Evolutionary conservation across 2,888 invertebrate species (phyloP).

Genomic region (Venustoraphidia nigricollis): DNA sequence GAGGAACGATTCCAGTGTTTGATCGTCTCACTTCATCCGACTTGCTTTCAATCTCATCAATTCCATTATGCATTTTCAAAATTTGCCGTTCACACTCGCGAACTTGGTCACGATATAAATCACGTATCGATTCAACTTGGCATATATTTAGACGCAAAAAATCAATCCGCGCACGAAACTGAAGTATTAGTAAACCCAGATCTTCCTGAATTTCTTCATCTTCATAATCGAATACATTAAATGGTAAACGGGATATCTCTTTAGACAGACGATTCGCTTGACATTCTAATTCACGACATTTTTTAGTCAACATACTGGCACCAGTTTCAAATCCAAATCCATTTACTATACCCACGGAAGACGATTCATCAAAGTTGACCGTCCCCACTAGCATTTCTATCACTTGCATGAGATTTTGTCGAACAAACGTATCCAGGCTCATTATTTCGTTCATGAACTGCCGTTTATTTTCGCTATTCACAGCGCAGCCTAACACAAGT

Average conservation of each 20-base stretch:
- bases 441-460: slow-evolving; percentile 86
- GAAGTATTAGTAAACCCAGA: slow-evolving; percentile 36
- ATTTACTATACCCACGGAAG: slow-evolving; percentile 34
- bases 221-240: too few species aligned
- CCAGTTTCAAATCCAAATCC: slow-evolving; percentile 31
- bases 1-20: slow-evolving; percentile 84
- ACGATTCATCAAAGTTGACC: slow-evolving; percentile 41
- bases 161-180: slow-evolving; percentile 65
- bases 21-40: slow-evolving; percentile 67
- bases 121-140: slow-evolving; percentile 70
- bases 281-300: slow-evolving; percentile 76
- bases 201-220: slow-evolving; percentile 32
- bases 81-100: slow-evolving; percentile 71
- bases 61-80: slow-evolving; percentile 56
- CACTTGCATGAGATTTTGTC: slow-evolving; percentile 88
- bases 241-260: slow-evolving; percentile 21
- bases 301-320: slow-evolving; percentile 68
- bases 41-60: slow-evolving; percentile 60
- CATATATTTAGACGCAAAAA: slow-evolving; percentile 73
- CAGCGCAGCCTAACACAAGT: slow-evolving; percentile 84
- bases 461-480: slow-evolving; percentile 83
- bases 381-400: slow-evolving; percentile 71
- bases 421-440: slow-evolving; percentile 80
- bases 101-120: slow-evolving; percentile 70
- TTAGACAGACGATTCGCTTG: slow-evolving; percentile 31